Evolutionary conservation across 2,888 invertebrate species (phyloP).

Genomic region (Gari tellinella): DNA sequence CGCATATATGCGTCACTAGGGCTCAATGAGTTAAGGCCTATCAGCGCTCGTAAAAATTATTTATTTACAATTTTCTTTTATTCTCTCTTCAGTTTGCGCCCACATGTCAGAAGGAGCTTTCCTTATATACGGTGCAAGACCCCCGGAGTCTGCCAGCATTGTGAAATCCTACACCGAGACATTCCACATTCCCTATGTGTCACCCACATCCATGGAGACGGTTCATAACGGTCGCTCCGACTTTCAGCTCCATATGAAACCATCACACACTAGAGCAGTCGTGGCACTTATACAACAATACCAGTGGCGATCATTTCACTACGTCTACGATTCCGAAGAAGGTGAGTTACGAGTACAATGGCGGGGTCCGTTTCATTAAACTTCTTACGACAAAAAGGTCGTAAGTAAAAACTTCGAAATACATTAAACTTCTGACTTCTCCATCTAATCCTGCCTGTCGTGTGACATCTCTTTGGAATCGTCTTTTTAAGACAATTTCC

Average conservation of each 20-base stretch:
- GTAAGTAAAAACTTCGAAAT: too few relatives aligned
- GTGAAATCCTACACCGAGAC: constrained; percentile 71
- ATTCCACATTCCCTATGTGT: constrained; percentile 78
- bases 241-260: constrained; percentile 93
- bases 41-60: too few relatives aligned
- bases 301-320: constrained; percentile 70
- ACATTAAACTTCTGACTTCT: too few relatives aligned
- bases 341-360: too few relatives aligned
- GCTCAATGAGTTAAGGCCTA: too few relatives aligned
- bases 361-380: too few relatives aligned
- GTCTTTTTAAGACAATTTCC: too few relatives aligned
- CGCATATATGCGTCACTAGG: too few relatives aligned
- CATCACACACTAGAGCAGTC: constrained; percentile 89
- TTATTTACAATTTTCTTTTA: too few relatives aligned
- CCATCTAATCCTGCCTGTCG: too few relatives aligned
- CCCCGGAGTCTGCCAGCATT: constrained; percentile 69
- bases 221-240: constrained; percentile 72
- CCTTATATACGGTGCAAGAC: constrained; percentile 74
- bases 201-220: constrained; percentile 66
- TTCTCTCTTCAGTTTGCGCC: constrained; percentile 70
- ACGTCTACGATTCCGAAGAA: constrained; percentile 77
- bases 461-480: too few relatives aligned
- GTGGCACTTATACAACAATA: constrained; percentile 82
- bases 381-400: too few relatives aligned
- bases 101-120: constrained; percentile 76